Evolutionary conservation across 2,113 vertebrate genomes (phyloP).

Genomic region (Nyctereutes procyonoides): DNA sequence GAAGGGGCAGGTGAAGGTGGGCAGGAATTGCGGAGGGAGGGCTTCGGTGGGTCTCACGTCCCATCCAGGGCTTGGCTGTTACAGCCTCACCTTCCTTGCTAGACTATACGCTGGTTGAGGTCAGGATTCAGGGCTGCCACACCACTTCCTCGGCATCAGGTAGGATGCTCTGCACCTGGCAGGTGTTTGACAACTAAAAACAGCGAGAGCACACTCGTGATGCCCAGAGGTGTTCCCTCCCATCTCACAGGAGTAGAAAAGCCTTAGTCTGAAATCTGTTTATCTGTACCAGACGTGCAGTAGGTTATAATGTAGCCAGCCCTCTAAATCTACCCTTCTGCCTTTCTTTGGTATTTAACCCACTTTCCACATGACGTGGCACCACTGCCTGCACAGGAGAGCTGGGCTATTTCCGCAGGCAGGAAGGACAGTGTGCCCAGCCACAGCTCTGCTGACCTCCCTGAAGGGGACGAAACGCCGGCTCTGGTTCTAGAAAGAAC

Average conservation of each 20-base stretch:
- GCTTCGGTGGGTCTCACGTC: accelerated
- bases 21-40: neutral
- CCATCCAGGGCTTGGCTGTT: neutral
- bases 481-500: conserved; percentile 52
- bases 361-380: neutral
- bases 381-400: neutral
- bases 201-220: accelerated
- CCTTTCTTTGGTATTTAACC: conserved; percentile 64
- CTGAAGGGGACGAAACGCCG: neutral
- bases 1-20: neutral
- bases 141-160: neutral
- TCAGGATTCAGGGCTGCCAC: neutral
- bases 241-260: neutral
- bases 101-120: neutral
- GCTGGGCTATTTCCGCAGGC: neutral
- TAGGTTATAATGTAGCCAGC: neutral
- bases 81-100: neutral
- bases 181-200: neutral
- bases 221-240: neutral
- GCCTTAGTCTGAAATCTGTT: neutral
- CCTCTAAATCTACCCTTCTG: neutral
- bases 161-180: neutral
- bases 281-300: neutral
- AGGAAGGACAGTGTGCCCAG: neutral
- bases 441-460: conserved; percentile 10